Evolutionary conservation across 2,888 invertebrate species (phyloP), one percentile per base, ranked within the genome.

Genomic region (Drosophila maculinotata): DNA sequence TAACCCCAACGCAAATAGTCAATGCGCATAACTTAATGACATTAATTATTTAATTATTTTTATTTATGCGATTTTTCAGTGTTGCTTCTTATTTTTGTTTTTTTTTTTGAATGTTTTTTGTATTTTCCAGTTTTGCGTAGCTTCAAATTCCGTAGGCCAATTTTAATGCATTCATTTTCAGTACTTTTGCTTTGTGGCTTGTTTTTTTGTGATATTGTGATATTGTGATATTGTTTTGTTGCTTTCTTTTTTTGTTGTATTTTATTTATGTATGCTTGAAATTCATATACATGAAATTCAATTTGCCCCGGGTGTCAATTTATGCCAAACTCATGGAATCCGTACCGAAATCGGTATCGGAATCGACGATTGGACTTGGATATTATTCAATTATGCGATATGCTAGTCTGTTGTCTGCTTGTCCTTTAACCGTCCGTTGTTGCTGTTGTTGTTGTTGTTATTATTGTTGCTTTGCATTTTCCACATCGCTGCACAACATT

Each of bases 31-130:
- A 69, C 63, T 82, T 82, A 85, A 85, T 76, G 76, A 63, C 73
- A 81, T 83, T 84, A 87, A 83, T 87, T 83, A 83, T 84, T 83
- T 86, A 83, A 83, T 86, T 87, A 81, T 87, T 87, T 81, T 76
- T 78, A 87, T 87, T 87, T 87, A 79, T 84, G 69, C 82, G 65
- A 41, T 62, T 76, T 53, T 49, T 20, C 28, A 23, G 30, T 57
- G 30, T 42, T 36, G 28, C 5, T 35, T 45, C 2, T 53, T 45
- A 10, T 36, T 51, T 53, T 12, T 5, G 3, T 28, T 17, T 4
- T 53, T 23, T 31, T 36, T 42, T n/a, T n/a, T n/a, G n/a, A n/a
- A n/a, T n/a, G n/a, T n/a, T 54, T 48, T 17, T 12, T 49, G 28
- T 15, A 44, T 45, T 47, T 65, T 20, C 39, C 56, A 53, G 33